A percentile compares a stretch with the other conserved stretches of the same genome.
phyloP scores from a whole-genome alignment of 2,113 vertebrate genomes.

The Leptobrachium leishanense region DNA sequence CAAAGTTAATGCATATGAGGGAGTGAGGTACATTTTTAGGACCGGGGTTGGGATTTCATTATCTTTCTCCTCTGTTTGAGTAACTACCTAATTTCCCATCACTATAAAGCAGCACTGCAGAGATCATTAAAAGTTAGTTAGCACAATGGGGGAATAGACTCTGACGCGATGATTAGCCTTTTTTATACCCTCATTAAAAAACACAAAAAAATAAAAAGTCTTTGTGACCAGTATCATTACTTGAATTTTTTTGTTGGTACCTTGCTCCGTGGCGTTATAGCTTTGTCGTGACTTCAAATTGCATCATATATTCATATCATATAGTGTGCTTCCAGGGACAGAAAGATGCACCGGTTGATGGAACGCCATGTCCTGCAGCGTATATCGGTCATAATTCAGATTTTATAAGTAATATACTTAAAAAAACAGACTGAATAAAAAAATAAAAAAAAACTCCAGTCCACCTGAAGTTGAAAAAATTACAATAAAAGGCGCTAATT shows the following conservation, averaged over 20 bases:
- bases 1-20: constrained; percentile 5
- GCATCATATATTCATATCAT: not conserved
- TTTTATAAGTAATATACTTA: too few species aligned
- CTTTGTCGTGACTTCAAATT: not conserved
- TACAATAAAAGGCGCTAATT: too few species aligned
- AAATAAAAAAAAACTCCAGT: too few species aligned
- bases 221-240: not conserved
- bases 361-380: too few species aligned
- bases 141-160: not conserved
- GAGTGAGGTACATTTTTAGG: constrained; percentile 1
- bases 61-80: not conserved
- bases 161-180: not conserved
- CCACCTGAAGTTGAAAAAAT: too few species aligned
- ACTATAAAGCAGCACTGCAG: not conserved
- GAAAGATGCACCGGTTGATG: too few species aligned
- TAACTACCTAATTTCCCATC: not conserved
- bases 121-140: constrained; percentile 7
- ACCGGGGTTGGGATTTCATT: not conserved
- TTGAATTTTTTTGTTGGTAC: not conserved
- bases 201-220: not conserved
- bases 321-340: not conserved
- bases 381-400: too few species aligned
- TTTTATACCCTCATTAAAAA: too few species aligned
- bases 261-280: not conserved
- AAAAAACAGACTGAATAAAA: too few species aligned